Percentiles rank a stretch among this genome's conserved stretches.
phyloP scores from a whole-genome alignment of 37 sponge, comb jelly and placozoan genomes.

The Cliona cf. orientalis region DNA sequence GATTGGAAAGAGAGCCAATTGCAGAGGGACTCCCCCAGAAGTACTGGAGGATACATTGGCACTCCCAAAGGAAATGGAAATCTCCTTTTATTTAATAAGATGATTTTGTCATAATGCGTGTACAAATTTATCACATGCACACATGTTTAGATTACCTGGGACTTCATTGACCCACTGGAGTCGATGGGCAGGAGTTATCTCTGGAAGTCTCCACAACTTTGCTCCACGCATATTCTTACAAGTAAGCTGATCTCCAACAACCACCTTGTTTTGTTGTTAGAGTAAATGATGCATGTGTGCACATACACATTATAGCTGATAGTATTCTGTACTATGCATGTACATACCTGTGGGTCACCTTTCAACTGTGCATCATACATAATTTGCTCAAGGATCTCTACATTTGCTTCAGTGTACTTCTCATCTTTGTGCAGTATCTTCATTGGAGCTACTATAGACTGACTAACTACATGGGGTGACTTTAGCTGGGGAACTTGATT shows the following conservation, averaged over 20 bases:
- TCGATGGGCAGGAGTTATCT: neutral
- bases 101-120: too few species aligned
- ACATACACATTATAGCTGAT: too few species aligned
- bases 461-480: too few species aligned
- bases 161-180: neutral
- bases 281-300: neutral
- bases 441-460: neutral
- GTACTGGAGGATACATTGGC: neutral
- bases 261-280: neutral
- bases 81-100: neutral
- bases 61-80: too few species aligned
- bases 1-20: neutral
- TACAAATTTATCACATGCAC: too few species aligned
- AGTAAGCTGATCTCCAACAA: slow-evolving; percentile 10
- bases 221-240: neutral
- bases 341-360: neutral
- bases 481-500: neutral
- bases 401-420: neutral
- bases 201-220: neutral
- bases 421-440: slow-evolving; percentile 17
- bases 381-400: slow-evolving; percentile 1
- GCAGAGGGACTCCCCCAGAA: neutral
- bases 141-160: neutral
- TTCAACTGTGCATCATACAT: neutral
- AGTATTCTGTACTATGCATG: too few species aligned